Conservation (phyloP, 2,113 vertebrate genomes). For the Glareola pratincola region DNA sequence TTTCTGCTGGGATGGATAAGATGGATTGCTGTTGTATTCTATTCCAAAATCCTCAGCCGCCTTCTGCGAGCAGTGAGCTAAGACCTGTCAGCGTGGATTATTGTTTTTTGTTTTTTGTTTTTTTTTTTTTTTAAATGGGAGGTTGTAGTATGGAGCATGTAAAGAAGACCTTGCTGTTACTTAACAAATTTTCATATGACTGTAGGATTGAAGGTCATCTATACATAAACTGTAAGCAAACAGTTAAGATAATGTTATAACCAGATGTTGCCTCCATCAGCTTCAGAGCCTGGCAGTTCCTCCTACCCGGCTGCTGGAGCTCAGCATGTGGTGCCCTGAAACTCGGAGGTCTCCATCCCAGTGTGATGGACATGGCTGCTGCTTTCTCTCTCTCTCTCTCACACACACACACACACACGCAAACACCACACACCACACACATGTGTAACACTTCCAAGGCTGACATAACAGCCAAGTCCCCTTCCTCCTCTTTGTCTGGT, state of each 20-base stretch:
- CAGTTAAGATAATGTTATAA: not conserved
- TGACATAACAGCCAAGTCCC: not conserved
- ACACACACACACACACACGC: too few species aligned
- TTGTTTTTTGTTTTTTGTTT: not conserved
- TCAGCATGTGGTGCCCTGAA: not conserved
- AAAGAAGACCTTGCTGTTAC: not conserved
- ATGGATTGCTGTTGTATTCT: not conserved
- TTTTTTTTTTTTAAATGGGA: not conserved
- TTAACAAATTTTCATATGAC: not conserved
- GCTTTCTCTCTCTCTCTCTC: too few species aligned
- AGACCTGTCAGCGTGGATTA: not conserved
- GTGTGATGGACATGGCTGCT: accelerated
- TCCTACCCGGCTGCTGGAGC: not conserved
- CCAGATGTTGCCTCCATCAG: not conserved
- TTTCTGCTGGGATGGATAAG: not conserved
- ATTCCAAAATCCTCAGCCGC: not conserved
- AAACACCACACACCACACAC: too few species aligned
- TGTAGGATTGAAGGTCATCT: not conserved
- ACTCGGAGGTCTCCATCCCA: not conserved
- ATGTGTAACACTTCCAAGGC: accelerated
- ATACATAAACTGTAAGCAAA: not conserved
- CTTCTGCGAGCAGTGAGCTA: not conserved
- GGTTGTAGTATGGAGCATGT: not conserved
- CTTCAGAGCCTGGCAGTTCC: not conserved
- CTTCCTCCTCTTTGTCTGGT: not conserved